Base-by-base conservation (phyloP, 2,888 invertebrate species). In the Melipona bicolor region DNA sequence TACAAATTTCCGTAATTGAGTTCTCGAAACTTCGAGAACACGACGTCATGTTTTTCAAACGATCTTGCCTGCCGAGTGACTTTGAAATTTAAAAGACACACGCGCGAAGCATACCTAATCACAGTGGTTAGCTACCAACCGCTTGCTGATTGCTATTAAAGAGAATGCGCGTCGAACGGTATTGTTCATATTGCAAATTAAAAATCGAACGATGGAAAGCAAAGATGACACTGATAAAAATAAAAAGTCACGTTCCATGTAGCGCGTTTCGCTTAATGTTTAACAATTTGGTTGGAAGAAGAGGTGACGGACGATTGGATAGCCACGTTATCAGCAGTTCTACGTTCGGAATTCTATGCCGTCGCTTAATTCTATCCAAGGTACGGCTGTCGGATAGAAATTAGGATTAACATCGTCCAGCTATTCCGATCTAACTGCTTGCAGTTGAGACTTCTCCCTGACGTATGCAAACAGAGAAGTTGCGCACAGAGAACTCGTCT, bases 381-480 rank as follows among this genome's bases (percentile, higher is more conserved):
- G 70, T 78, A 81, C 77, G 77, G 69, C 72, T 77, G 27, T 72
- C 79, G 77, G 78, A 80, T 88, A 76, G 83, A 83, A 86, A 86
- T 81, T 86, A 83, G 88, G 86, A 88, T 88, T 87, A 87, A 88
- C 83, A 86, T 88, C 80, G 86, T 61, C 83, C 86, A 77, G 88
- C 83, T 81, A 87, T 88, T 81, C 74, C 82, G 82, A 89, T 88
- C 71, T 77, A 81, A 81, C 83, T 83, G 80, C 87, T 89, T 82
- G 84, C 84, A 90, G 83, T 86, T 85, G 83, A 85, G 85, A 91
- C 91, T 91, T 90, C 85, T 84, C 87, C 87, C 87, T 79, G 85
- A 89, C 86, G 89, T 90, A 79, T 83, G 88, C 90, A 91, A 91
- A 91, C 90, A 91, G 87, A 75, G 84, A 84, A 78, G 81, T 86